phyloP scores from a whole-genome alignment of 2,113 vertebrate genomes.

The Eonycteris spelaea region DNA sequence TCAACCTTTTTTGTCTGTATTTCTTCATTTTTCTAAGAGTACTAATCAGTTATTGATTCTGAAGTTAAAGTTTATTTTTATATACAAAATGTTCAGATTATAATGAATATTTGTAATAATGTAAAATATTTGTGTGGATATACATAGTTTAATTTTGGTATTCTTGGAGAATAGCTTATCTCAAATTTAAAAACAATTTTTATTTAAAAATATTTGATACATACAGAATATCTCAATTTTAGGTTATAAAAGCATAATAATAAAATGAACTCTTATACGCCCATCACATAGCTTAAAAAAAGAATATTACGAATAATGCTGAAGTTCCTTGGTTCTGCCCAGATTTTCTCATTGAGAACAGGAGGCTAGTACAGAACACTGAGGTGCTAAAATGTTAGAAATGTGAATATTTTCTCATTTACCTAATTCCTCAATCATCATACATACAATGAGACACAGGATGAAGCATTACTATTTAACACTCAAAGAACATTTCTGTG shows the following conservation, averaged over 20 bases:
- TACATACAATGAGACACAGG: not conserved
- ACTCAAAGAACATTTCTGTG: not conserved
- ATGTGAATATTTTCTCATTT: not conserved
- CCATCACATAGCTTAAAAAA: not conserved
- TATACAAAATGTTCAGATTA: slow-evolving; percentile 9
- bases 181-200: slow-evolving; percentile 25
- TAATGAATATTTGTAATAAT: not conserved
- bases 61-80: slow-evolving; percentile 34
- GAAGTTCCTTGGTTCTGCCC: slow-evolving; percentile 18
- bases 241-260: slow-evolving; percentile 15
- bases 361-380: not conserved
- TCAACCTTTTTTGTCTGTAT: not conserved
- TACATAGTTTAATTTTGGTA: not conserved
- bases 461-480: not conserved
- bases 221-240: not conserved
- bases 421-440: not conserved
- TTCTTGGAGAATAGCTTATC: not conserved
- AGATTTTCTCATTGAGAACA: not conserved
- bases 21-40: slow-evolving; percentile 8
- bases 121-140: not conserved
- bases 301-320: not conserved
- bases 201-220: not conserved
- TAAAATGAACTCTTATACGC: not conserved
- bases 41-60: not conserved
- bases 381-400: not conserved